Conservation (phyloP, 2,113 vertebrate genomes). For the Tragelaphus imberbis region DNA sequence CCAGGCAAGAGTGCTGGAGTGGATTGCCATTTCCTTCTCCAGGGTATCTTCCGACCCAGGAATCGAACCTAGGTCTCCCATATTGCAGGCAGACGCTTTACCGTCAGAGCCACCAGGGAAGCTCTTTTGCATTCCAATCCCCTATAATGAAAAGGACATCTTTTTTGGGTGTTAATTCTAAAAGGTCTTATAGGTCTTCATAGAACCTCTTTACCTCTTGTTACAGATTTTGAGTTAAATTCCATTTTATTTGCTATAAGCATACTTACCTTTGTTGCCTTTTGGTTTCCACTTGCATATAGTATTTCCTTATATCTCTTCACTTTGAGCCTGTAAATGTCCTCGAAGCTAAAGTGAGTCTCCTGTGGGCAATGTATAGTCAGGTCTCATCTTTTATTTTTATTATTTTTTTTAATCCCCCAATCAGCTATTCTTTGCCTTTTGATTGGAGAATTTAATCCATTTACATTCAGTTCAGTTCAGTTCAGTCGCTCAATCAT, state of each 20-base stretch:
- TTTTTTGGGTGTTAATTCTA: no score
- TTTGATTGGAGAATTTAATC: neutral
- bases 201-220: neutral
- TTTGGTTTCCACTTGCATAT: neutral
- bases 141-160: no score
- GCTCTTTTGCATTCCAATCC: no score
- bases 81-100: no score
- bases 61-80: no score
- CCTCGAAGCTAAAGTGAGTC: neutral
- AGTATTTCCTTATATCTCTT: neutral
- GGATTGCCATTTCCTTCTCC: no score
- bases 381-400: neutral
- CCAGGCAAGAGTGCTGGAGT: no score
- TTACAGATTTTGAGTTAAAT: neutral
- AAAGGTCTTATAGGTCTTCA: no score
- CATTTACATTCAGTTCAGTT: neutral
- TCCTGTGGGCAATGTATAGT: neutral
- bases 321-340: neutral
- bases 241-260: neutral
- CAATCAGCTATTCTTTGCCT: neutral
- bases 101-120: no score
- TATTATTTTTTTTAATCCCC: neutral
- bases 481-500: no score
- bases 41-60: no score
- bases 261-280: neutral